Evolutionary conservation across 1,140 invertebrate species (phyloP).

Genomic region (Acromyrmex charruanus): DNA sequence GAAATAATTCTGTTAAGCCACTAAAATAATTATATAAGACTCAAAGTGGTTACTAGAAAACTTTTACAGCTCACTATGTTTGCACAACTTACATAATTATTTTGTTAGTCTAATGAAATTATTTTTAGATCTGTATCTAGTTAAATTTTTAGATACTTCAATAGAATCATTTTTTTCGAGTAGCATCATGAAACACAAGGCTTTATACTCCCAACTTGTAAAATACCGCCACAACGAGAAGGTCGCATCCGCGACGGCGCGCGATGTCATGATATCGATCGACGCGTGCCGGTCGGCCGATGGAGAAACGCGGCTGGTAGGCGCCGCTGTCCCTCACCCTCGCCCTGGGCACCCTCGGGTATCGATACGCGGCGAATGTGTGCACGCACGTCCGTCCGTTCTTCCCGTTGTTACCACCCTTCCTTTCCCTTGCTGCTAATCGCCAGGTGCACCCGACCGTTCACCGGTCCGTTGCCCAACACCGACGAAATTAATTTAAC

Average conservation of each 20-base stretch:
- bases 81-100: too few species aligned
- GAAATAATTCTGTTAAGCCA: too few species aligned
- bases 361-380: constrained; percentile 50
- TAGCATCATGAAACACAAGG: too few species aligned
- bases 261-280: constrained; percentile 81
- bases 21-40: too few species aligned
- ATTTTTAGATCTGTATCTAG: too few species aligned
- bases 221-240: constrained; percentile 60
- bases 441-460: constrained; percentile 49
- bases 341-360: constrained; percentile 39
- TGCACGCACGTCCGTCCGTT: constrained; percentile 42
- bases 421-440: background rate
- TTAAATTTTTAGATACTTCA: too few species aligned
- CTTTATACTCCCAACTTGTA: constrained; percentile 20
- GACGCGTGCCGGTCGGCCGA: constrained; percentile 54
- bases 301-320: constrained; percentile 63
- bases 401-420: constrained; percentile 13
- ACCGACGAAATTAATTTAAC: constrained; percentile 37
- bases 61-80: too few species aligned
- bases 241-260: constrained; percentile 65
- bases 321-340: constrained; percentile 48
- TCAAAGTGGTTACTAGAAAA: too few species aligned
- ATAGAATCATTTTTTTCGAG: too few species aligned
- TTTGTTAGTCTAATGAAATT: too few species aligned
- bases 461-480: background rate